Base-by-base conservation (phyloP, 2,888 invertebrate genomes). In the Hydraecia micacea region DNA sequence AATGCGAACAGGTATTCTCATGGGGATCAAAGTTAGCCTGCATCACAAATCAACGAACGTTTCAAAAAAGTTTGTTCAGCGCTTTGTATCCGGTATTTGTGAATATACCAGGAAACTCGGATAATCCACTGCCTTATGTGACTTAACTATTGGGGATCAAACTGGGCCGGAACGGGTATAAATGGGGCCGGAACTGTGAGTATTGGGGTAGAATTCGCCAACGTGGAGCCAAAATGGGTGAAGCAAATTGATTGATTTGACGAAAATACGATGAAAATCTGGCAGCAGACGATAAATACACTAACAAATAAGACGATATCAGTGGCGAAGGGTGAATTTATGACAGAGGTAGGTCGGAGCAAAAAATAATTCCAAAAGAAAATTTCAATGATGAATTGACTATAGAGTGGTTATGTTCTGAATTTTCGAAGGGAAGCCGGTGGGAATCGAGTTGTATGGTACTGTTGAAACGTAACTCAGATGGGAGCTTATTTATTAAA, bases 31-130 rank as follows among this genome's bases (percentile, higher is more conserved):
- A 86, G 62, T 74, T 85, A 18, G 32, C 9, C 69, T 74, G 76
- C 39, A 83, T 67, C 52, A 77, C 49, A 73, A 85, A 71, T 73
- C 46, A 77, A 65, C 75, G 13, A 49, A n/a, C 11, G 49, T 78
- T 86, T 46, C 39, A 66, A 75, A 58, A 74, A 87, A 86, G 62
- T 76, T 80, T 65, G 72, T 73, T 66, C 36, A 36, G 25, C 58
- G 46, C 46, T 74, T 75, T 75, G 60, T 84, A 52, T 13, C n/a
- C 15, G 46, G 67, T 71, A 65, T 79, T 75, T 13, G 63, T 36
- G 32, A 60, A 73, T 74, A 80, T 63, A 32, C 62, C 63, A 66
- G 68, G 11, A 60, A 67, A 65, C 46, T 69, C 55, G 52, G 52
- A 77, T 77, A 77, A 83, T 76, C 42, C 49, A 69, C 21, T 11